Percentiles rank a stretch among this genome's conserved stretches.
Conservation (phyloP, 2,888 invertebrate species). For the Hipparchia semele region DNA sequence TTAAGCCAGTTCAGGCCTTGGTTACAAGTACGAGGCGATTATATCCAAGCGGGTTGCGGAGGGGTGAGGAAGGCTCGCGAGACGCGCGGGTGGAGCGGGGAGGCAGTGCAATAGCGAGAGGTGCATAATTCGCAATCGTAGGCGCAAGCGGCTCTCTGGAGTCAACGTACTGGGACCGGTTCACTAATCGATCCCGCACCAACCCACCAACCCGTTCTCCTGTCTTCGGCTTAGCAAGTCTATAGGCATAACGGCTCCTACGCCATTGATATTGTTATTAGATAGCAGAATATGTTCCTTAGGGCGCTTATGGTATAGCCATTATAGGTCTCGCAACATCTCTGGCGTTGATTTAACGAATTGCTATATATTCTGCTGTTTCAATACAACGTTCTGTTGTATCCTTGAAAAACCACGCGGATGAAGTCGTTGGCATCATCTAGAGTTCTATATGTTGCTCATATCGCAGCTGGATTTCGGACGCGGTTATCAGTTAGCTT, state of each 20-base stretch:
- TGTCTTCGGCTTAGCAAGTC: constrained; percentile 74
- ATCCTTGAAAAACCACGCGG: not conserved
- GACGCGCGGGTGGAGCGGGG: constrained; percentile 34
- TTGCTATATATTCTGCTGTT: not conserved
- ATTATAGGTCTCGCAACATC: not conserved
- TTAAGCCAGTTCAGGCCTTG: not conserved
- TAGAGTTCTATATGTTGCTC: too few relatives aligned
- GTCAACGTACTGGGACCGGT: constrained; percentile 80
- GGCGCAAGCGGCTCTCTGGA: constrained; percentile 68
- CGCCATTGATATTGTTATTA: constrained; percentile 46
- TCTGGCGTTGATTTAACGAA: not conserved
- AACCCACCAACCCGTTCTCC: constrained; percentile 69
- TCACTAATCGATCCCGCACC: constrained; percentile 79
- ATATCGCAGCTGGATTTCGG: too few relatives aligned
- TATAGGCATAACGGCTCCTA: constrained; percentile 68
- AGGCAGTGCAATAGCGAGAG: constrained; percentile 54
- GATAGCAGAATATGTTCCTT: constrained; percentile 8
- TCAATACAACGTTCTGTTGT: not conserved
- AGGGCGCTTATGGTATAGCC: not conserved
- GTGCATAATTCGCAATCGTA: constrained; percentile 66
- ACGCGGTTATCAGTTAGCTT: too few relatives aligned
- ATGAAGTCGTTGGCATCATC: not conserved
- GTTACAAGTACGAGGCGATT: constrained; percentile 40
- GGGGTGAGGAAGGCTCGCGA: constrained; percentile 17
- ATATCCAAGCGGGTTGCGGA: constrained; percentile 37